A percentile compares a stretch with the other conserved stretches of the same genome.
Evolutionary conservation across 2,113 vertebrate genomes (phyloP).

Genomic region (Pterophyllum scalare): DNA sequence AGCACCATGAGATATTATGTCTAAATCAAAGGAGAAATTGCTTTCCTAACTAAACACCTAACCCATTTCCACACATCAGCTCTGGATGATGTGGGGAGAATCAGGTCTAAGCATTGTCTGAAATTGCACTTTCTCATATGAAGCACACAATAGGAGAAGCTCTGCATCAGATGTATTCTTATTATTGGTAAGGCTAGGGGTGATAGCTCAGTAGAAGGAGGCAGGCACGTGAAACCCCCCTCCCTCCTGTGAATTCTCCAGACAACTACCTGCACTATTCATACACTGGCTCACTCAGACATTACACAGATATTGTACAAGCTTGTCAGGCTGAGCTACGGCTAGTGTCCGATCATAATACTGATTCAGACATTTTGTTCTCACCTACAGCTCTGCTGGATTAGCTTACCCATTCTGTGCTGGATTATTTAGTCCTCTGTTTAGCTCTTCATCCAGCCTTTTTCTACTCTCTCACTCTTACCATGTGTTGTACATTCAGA

Average conservation of each 20-base stretch:
- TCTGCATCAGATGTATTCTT: background rate
- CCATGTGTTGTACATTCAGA: too few species aligned
- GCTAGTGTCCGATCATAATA: background rate
- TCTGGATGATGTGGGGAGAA: background rate
- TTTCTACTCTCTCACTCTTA: background rate
- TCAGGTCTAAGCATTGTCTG: background rate
- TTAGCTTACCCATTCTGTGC: background rate
- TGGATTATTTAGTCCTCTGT: background rate
- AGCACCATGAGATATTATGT: conserved; percentile 43
- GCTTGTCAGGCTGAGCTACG: background rate
- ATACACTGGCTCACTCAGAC: background rate
- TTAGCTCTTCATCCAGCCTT: background rate
- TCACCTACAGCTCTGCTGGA: background rate
- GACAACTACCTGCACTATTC: background rate
- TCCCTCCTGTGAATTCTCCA: background rate
- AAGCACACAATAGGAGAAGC: background rate
- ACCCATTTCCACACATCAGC: background rate
- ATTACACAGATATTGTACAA: background rate
- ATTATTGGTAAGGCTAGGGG: background rate
- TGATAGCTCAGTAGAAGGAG: background rate
- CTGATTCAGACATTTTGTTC: conserved; percentile 2
- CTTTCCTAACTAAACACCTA: conserved; percentile 41
- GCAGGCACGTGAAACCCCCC: background rate
- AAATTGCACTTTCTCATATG: background rate
- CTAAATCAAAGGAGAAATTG: conserved; percentile 54